Base-by-base conservation (phyloP, 2,888 invertebrate species). In the Coremacera marginata region DNA sequence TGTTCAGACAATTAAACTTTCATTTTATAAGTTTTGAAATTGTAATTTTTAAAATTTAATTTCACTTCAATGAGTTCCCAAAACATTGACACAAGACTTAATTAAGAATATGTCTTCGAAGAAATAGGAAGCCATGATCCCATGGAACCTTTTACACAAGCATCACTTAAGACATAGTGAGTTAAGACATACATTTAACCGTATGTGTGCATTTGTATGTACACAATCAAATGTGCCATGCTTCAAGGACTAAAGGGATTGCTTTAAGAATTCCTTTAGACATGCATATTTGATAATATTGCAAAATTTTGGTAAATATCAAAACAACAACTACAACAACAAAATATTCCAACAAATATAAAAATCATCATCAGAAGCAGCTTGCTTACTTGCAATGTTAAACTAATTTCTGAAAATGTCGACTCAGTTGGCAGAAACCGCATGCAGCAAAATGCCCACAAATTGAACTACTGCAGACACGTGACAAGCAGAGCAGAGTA, bases 361-460 rank as follows among this genome's bases (percentile, higher is more conserved):
- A 31, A 11, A 49, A 34, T 4, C 65, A 16, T 3, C 68, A 27
- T 31, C 70, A 34, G 16, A 19, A 31, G 34, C 27, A 55, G 52
- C 31, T n/a, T n/a, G 8, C 57, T 7, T 16, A 19, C 65, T 19
- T 11, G 16, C 11, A 34, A 34, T 16, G 37, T 51, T 71, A 71
- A 57, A 34, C 37, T n/a, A 71, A 71, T 57, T 68, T 68, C 63
- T 57, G 62, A 49, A 49, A 71, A 73, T 62, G 72, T 72, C 62
- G 73, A 63, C 63, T 31, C 49, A 27, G 63, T 63, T 57, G 51
- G 51, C 65, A 51, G 52, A 51, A 73, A 73, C 73, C 73, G 65
- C 73, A 73, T 52, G 51, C 73, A 73, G 65, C 63, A 63, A 63
- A 65, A 73, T 65, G 65, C 31, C 73, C 73, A 65, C 73, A 73